Evolutionary conservation across 2,113 vertebrate species (phyloP).

Genomic region (Amphiprion percula): DNA sequence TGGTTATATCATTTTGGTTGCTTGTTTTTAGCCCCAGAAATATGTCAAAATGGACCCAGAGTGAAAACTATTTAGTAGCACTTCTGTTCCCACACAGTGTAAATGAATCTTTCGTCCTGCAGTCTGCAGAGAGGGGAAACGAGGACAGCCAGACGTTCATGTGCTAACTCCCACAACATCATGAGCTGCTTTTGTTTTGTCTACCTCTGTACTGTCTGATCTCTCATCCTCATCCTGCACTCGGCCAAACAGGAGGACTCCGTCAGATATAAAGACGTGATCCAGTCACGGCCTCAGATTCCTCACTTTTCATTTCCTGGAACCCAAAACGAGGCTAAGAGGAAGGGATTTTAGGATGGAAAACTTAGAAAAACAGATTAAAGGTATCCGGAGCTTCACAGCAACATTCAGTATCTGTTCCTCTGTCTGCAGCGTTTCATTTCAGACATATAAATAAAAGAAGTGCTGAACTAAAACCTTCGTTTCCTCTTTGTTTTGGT

Average conservation of each 20-base stretch:
- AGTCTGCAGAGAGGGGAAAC: too few relatives aligned
- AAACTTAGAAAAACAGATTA: not conserved
- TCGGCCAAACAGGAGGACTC: conserved; percentile 24
- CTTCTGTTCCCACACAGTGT: not conserved
- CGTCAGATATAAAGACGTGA: conserved; percentile 13
- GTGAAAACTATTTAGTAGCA: too few relatives aligned
- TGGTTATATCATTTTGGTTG: too few relatives aligned
- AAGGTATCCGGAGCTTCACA: not conserved
- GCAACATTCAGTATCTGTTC: not conserved
- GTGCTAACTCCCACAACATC: not conserved
- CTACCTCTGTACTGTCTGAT: not conserved
- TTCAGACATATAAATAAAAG: too few relatives aligned
- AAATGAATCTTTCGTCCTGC: too few relatives aligned
- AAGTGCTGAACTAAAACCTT: too few relatives aligned
- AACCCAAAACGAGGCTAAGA: too few relatives aligned
- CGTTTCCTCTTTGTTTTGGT: not conserved
- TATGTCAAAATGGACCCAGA: too few relatives aligned
- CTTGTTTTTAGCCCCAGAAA: too few relatives aligned
- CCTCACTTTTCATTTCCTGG: conserved; percentile 25
- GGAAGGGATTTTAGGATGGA: not conserved
- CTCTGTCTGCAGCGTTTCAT: not conserved
- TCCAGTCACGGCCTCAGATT: not conserved
- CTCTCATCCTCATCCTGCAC: not conserved
- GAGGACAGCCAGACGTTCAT: not conserved
- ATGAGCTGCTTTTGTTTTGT: conserved; percentile 38